A percentile compares a stretch with the other conserved stretches of the same genome.
phyloP scores from a whole-genome alignment of 2,113 vertebrate genomes.

The Podarcis raffonei region DNA sequence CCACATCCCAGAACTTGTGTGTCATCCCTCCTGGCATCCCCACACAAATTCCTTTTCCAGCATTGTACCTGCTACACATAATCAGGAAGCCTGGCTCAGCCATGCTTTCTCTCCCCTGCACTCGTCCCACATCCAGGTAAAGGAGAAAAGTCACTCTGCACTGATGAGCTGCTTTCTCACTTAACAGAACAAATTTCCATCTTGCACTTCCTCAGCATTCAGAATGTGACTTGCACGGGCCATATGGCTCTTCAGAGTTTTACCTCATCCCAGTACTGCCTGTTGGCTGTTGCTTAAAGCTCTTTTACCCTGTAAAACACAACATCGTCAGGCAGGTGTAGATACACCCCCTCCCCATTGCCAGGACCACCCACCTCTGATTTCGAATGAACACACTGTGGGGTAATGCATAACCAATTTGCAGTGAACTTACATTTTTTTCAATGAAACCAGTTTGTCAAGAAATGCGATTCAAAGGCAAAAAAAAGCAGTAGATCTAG shows the following conservation, averaged over 20 bases:
- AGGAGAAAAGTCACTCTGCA: neutral
- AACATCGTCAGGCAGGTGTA: too few relatives aligned
- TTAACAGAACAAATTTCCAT: neutral
- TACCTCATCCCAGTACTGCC: neutral
- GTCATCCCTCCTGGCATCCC: too few relatives aligned
- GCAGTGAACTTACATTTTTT: too few relatives aligned
- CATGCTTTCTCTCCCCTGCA: neutral
- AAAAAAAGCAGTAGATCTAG: too few relatives aligned
- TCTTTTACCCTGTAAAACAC: too few relatives aligned
- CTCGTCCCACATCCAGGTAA: too few relatives aligned
- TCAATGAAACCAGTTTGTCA: too few relatives aligned
- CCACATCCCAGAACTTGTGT: neutral
- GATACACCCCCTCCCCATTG: too few relatives aligned
- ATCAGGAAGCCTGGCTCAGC: neutral
- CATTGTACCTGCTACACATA: neutral
- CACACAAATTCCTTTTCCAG: neutral
- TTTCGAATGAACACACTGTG: too few relatives aligned
- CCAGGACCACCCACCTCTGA: too few relatives aligned
- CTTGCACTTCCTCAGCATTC: neutral
- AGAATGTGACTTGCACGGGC: neutral
- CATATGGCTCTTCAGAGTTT: neutral
- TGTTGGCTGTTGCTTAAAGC: neutral
- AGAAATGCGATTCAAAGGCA: too few relatives aligned
- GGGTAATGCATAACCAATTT: too few relatives aligned
- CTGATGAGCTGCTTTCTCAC: neutral